A percentile compares a stretch with the other conserved stretches of the same genome.
Evolutionary conservation across 2,797 vertebrate species (phyloP).

Genomic region (Bufotes viridis): DNA sequence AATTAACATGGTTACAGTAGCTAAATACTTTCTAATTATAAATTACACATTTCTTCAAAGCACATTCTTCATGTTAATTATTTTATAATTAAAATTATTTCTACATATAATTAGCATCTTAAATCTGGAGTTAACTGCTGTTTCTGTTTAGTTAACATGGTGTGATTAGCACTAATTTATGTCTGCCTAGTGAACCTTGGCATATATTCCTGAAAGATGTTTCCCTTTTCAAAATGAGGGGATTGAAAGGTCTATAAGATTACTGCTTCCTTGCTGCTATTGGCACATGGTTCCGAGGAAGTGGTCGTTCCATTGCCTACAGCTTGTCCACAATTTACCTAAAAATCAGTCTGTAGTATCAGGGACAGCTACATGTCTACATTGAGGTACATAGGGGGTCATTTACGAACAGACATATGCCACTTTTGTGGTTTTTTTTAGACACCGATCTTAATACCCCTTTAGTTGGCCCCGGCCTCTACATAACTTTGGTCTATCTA

Average conservation of each 20-base stretch:
- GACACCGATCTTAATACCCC: too few relatives aligned
- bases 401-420: too few relatives aligned
- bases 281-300: background rate
- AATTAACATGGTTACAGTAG: slow-evolving; percentile 53
- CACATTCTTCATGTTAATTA: slow-evolving; percentile 57
- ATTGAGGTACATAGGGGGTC: too few relatives aligned
- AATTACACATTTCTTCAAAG: slow-evolving; percentile 44
- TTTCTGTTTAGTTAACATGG: slow-evolving; percentile 53
- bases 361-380: background rate
- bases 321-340: background rate
- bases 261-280: background rate
- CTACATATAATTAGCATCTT: slow-evolving; percentile 56
- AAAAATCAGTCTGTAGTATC: background rate
- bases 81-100: slow-evolving; percentile 59
- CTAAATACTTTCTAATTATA: slow-evolving; percentile 55
- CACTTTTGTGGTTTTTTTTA: too few relatives aligned
- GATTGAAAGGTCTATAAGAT: slow-evolving; percentile 35
- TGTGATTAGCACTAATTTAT: slow-evolving; percentile 55
- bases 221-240: slow-evolving; percentile 18
- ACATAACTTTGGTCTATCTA: too few relatives aligned
- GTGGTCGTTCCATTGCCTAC: background rate
- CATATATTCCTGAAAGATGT: slow-evolving; percentile 26
- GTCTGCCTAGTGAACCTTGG: slow-evolving; percentile 49
- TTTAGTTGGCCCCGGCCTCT: too few relatives aligned
- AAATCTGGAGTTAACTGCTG: slow-evolving; percentile 53